Conservation (phyloP, 2,797 vertebrate genomes). For the Hypotaenidia okinawae region DNA sequence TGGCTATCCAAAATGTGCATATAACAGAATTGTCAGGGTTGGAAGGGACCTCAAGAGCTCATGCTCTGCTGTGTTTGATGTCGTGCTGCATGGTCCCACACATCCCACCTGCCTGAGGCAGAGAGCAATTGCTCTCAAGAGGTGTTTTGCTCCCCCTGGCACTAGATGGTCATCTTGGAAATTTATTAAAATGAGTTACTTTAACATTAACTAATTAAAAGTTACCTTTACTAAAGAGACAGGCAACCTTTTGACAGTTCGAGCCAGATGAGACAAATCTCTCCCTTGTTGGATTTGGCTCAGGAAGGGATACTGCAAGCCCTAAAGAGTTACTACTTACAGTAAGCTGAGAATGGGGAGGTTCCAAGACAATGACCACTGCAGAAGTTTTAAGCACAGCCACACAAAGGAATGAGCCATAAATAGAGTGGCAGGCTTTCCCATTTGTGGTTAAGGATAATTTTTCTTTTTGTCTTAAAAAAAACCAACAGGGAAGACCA, state of each 20-base stretch:
- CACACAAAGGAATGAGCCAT: not conserved
- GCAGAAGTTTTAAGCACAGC: not conserved
- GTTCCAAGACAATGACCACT: not conserved
- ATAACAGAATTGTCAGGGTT: no score
- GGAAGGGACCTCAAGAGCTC: no score
- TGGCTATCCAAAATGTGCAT: not conserved
- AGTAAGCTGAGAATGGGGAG: not conserved
- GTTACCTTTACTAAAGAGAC: not conserved
- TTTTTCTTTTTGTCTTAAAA: not conserved
- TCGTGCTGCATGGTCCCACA: no score
- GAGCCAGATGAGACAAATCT: not conserved
- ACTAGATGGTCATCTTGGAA: not conserved
- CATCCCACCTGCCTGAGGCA: no score
- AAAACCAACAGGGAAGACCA: not conserved
- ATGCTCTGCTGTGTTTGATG: not conserved
- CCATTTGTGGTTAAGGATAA: not conserved
- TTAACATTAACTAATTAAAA: not conserved
- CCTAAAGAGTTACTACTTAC: not conserved
- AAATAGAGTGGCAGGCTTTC: not conserved
- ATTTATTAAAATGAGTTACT: not conserved
- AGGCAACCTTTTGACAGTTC: not conserved
- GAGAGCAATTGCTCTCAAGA: not conserved
- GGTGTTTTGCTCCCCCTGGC: not conserved
- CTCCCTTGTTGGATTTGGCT: not conserved
- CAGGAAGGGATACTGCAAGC: not conserved